These are phyloP conservation scores for Heliangelus exortis DNA, from an alignment of 2,797 vertebrate species.

Conservation along the genomic window DNA sequence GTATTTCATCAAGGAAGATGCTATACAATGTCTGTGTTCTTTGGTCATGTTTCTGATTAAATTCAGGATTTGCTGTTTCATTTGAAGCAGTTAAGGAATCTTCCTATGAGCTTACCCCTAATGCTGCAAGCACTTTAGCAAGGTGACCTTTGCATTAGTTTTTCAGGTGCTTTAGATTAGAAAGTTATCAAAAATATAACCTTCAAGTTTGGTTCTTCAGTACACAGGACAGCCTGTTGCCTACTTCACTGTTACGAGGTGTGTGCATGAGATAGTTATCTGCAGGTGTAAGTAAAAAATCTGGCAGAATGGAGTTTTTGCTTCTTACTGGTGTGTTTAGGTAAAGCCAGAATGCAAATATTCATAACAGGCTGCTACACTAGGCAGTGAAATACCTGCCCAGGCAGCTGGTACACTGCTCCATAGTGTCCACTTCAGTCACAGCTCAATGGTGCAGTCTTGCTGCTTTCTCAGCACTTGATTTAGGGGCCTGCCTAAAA, in stretches of 20 bases:
- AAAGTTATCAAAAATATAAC: neutral
- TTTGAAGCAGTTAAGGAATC: neutral
- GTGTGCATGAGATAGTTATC: neutral
- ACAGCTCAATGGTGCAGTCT: neutral
- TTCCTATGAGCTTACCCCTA: neutral
- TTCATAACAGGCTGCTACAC: neutral
- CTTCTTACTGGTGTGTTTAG: neutral
- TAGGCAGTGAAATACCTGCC: neutral
- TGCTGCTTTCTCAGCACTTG: neutral
- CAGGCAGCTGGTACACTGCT: rapidly evolving
- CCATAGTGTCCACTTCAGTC: neutral
- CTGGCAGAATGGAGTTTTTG: neutral
- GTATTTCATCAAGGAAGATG: neutral
- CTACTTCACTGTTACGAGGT: no score
- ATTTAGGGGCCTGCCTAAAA: neutral
- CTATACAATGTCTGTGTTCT: neutral
- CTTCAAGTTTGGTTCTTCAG: neutral
- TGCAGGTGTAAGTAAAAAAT: neutral
- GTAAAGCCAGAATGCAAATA: neutral
- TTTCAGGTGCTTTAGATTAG: neutral
- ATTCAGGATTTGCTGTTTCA: neutral
- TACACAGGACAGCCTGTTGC: neutral
- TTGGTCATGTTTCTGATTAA: neutral
- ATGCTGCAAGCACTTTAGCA: neutral
- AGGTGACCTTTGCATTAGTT: neutral